Base-by-base conservation (phyloP, 2,113 vertebrate species). In the Theristicus caerulescens region DNA sequence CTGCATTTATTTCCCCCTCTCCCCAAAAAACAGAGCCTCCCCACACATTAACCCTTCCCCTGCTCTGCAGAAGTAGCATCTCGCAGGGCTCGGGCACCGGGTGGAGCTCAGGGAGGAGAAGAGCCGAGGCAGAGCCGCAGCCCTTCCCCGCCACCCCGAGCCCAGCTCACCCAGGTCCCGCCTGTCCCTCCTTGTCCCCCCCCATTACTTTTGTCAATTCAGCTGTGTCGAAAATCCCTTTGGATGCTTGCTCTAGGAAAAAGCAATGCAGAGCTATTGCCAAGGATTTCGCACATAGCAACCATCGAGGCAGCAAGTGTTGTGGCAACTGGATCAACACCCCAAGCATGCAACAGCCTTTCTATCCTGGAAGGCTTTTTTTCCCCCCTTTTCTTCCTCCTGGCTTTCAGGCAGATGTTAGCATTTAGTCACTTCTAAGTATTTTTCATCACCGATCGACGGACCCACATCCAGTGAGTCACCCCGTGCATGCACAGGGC, bases 221-320 rank as follows among this genome's bases (percentile, higher is more conserved):
- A 94, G 88, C 96, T 85, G 77, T 1, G 0, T 44, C 11, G 21
- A 89, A 93, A 94, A 96, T 95, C 96, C 87, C 92, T 90, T 90
- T 1, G 77, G 95, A 86, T 87, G 66, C 90, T 89, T 88, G 93
- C 91, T 97, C 89, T 72, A 95, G 87, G 95, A 96, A 96, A 81
- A 88, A 94, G 95, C 90, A 83, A 86, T 2, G 82, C 71, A 46
- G 65, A 52, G 59, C 93, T 21, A 70, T 16, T 93, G 91, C 78
- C 93, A 87, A 93, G 42, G 77, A 88, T 97, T 97, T 98, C 87
- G 93, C 96, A 94, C 88, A 94, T 94, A 79, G 91, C 95, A 97
- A 96, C 93, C 69, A 91, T 71, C 61, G 96, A 96, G 85, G 82
- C 82, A 83, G 87, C 78, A 59, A 67, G 34, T 95, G 90, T 95